A percentile compares a stretch with the other conserved stretches of the same genome.
These are phyloP conservation scores for Trachemys scripta DNA, from an alignment of 2,113 vertebrate species.

Conservation along the genomic window DNA sequence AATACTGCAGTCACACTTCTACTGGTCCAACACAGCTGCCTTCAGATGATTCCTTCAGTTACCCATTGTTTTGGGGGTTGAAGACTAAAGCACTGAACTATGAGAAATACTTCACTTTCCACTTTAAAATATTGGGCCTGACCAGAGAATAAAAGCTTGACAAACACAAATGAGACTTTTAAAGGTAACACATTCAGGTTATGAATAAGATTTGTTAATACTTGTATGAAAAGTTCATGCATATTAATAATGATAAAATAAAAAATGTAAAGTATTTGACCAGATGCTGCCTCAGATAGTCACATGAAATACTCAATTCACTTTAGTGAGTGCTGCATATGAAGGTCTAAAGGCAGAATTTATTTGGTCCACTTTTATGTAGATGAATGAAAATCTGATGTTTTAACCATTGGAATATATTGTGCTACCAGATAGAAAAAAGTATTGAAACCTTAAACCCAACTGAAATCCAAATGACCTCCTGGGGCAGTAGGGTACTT, in stretches of 20 bases:
- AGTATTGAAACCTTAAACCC: slow-evolving; percentile 66
- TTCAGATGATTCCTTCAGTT: not conserved
- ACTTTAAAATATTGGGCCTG: not conserved
- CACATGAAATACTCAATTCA: slow-evolving; percentile 29
- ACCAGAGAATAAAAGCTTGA: not conserved
- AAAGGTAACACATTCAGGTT: slow-evolving; percentile 13
- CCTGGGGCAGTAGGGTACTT: slow-evolving; percentile 52
- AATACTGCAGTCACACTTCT: not conserved
- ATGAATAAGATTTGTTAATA: slow-evolving; percentile 26
- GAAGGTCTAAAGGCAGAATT: slow-evolving; percentile 43
- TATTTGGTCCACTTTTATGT: slow-evolving; percentile 51
- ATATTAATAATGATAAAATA: not conserved
- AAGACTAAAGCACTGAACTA: not conserved
- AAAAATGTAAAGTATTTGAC: slow-evolving; percentile 1
- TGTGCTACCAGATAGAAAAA: slow-evolving; percentile 54
- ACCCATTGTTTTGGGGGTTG: not conserved
- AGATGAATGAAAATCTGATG: slow-evolving; percentile 61
- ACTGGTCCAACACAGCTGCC: not conserved
- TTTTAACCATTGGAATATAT: slow-evolving; percentile 70
- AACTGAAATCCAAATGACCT: slow-evolving; percentile 65
- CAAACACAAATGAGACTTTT: not conserved
- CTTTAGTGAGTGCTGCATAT: slow-evolving; percentile 48
- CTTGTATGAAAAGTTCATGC: not conserved
- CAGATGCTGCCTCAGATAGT: slow-evolving; percentile 38
- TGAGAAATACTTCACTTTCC: not conserved